Evolutionary conservation across 35 echinoderm and acorn worm species (phyloP).

Genomic region (Lytechinus pictus): DNA sequence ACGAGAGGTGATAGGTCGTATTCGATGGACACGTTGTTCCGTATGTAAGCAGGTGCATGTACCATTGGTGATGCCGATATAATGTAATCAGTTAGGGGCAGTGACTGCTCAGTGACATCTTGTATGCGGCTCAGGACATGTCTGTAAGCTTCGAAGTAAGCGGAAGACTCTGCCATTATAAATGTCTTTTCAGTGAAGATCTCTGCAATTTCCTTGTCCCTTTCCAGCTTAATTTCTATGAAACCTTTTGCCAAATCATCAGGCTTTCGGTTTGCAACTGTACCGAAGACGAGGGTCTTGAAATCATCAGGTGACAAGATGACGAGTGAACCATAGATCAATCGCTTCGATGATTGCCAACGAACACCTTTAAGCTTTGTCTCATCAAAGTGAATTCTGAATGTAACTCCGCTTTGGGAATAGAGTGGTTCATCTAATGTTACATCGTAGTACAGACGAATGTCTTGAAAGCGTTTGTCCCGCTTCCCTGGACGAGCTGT

Average conservation of each 20-base stretch:
- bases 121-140: conserved; percentile 84
- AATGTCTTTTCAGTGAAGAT: conserved; percentile 35
- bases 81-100: conserved; percentile 85
- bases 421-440: conserved; percentile 65
- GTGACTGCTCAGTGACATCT: conserved; percentile 57
- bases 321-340: conserved; percentile 66
- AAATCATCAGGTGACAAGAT: conserved; percentile 66
- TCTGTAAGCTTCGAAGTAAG: conserved; percentile 96
- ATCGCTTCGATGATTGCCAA: conserved; percentile 66
- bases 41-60: conserved; percentile 67
- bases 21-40: conserved; percentile 1
- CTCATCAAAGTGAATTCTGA: conserved; percentile 63
- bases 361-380: conserved; percentile 48
- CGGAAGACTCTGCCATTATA: conserved; percentile 90
- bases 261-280: conserved; percentile 62
- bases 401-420: conserved; percentile 66
- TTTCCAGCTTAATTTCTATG: conserved; percentile 29
- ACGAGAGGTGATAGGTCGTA: conserved; percentile 79
- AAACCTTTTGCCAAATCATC: conserved; percentile 62
- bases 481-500: background rate
- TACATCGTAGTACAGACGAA: conserved; percentile 53
- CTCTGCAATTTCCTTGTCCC: conserved; percentile 6
- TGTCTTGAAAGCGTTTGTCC: conserved; percentile 9
- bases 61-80: conserved; percentile 52
- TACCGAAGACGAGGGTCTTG: conserved; percentile 57